Conservation (phyloP, 2,113 vertebrate genomes). For the Tiliqua scincoides region DNA sequence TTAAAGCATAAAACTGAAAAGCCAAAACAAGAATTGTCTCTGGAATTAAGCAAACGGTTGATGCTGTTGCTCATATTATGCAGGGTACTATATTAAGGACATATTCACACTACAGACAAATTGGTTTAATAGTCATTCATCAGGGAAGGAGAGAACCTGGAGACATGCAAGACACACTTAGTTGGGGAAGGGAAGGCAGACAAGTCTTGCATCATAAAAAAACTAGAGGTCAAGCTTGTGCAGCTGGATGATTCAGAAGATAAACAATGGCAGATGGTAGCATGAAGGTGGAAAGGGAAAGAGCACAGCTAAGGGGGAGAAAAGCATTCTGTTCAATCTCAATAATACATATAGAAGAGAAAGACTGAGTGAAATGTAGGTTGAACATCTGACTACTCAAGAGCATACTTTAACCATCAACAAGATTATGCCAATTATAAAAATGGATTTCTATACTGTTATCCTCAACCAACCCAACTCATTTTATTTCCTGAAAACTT, state of each 20-base stretch:
- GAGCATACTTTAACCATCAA: too few species aligned
- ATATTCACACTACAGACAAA: background rate
- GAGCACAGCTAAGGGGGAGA: background rate
- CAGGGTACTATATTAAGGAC: background rate
- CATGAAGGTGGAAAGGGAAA: background rate
- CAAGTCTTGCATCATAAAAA: background rate
- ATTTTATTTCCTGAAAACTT: too few species aligned
- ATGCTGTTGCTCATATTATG: background rate
- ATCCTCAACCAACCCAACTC: too few species aligned
- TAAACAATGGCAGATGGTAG: background rate
- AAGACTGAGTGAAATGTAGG: background rate
- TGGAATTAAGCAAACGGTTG: background rate
- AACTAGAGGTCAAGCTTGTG: background rate
- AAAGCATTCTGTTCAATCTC: background rate
- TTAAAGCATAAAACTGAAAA: background rate
- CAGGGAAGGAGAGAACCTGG: background rate
- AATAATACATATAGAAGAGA: background rate
- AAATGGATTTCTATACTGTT: too few species aligned
- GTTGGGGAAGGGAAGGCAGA: background rate
- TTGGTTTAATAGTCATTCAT: background rate
- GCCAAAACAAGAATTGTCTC: background rate
- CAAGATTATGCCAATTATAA: too few species aligned
- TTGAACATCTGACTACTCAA: background rate
- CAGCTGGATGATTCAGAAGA: background rate
- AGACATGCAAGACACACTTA: background rate